A percentile compares a stretch with the other conserved stretches of the same genome.
Conservation (phyloP, 2,113 vertebrate species). For the Stictonetta naevosa region DNA sequence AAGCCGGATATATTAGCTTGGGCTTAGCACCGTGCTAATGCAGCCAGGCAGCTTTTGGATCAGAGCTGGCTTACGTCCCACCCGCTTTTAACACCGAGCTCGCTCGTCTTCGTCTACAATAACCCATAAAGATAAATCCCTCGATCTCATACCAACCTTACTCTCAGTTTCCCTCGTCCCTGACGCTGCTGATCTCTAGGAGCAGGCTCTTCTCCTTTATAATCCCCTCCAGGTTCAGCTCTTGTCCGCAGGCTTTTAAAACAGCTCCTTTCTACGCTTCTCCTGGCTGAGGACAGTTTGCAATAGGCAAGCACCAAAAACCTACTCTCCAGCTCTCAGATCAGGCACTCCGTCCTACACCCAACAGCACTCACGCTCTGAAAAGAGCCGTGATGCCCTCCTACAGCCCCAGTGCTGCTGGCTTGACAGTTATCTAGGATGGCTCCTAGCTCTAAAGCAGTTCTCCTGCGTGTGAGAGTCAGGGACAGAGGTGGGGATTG, state of each 20-base stretch:
- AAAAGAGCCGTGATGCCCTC: accelerated
- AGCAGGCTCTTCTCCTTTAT: background rate
- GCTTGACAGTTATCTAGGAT: background rate
- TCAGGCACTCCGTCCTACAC: background rate
- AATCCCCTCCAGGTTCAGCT: slow-evolving; percentile 18
- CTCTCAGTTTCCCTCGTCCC: slow-evolving; percentile 50
- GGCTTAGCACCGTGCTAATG: slow-evolving; percentile 70
- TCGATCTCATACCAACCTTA: slow-evolving; percentile 31
- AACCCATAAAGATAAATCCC: slow-evolving; percentile 66
- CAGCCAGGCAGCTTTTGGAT: slow-evolving; percentile 73
- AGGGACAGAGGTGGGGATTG: background rate
- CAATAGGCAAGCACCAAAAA: background rate
- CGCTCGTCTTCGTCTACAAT: slow-evolving; percentile 19
- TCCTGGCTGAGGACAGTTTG: background rate
- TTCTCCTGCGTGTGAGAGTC: background rate
- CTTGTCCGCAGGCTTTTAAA: background rate
- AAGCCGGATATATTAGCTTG: slow-evolving; percentile 76
- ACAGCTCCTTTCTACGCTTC: background rate
- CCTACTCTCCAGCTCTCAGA: background rate
- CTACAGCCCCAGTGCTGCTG: background rate
- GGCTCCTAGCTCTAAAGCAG: background rate
- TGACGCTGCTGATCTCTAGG: slow-evolving; percentile 1
- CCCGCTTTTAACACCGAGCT: slow-evolving; percentile 60
- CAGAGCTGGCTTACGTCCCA: slow-evolving; percentile 70
- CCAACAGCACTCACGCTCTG: background rate